Percentiles rank a stretch among this genome's conserved stretches.
Evolutionary conservation across 2,113 vertebrate genomes (phyloP).

Genomic region (Amblyornis subalaris): DNA sequence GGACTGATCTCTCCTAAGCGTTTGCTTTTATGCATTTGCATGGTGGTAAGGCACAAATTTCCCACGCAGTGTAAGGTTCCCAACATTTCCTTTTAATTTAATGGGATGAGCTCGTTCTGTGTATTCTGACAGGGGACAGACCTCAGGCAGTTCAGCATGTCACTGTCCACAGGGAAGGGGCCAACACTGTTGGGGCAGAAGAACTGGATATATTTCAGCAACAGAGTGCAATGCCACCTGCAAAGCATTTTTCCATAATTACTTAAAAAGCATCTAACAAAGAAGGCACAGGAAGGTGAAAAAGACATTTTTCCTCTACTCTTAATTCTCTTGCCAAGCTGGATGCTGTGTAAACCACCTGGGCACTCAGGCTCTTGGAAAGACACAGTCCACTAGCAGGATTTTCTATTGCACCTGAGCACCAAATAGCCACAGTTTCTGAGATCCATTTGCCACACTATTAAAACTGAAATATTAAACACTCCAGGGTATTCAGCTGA

Average conservation of each 20-base stretch:
- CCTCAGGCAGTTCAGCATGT: background rate
- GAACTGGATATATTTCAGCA: background rate
- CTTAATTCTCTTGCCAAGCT: background rate
- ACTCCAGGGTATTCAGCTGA: background rate
- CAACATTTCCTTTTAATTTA: background rate
- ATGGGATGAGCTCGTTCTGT: background rate
- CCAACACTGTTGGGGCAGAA: accelerated
- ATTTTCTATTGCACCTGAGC: background rate
- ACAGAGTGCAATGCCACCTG: background rate
- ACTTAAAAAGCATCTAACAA: background rate
- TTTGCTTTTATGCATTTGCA: background rate
- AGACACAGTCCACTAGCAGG: background rate
- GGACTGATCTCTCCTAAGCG: background rate
- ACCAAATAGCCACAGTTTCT: background rate
- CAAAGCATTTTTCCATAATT: background rate
- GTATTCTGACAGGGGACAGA: background rate
- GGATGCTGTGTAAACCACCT: background rate
- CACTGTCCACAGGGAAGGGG: background rate
- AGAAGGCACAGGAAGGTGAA: background rate
- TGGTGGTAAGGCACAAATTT: background rate
- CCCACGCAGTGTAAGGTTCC: accelerated
- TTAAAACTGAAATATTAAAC: background rate
- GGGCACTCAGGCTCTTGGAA: background rate
- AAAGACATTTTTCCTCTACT: background rate
- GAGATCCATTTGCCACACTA: background rate